Evolutionary conservation across 2,113 vertebrate species (phyloP), one percentile per base, ranked within the genome.

Genomic region (Nerophis ophidion): DNA sequence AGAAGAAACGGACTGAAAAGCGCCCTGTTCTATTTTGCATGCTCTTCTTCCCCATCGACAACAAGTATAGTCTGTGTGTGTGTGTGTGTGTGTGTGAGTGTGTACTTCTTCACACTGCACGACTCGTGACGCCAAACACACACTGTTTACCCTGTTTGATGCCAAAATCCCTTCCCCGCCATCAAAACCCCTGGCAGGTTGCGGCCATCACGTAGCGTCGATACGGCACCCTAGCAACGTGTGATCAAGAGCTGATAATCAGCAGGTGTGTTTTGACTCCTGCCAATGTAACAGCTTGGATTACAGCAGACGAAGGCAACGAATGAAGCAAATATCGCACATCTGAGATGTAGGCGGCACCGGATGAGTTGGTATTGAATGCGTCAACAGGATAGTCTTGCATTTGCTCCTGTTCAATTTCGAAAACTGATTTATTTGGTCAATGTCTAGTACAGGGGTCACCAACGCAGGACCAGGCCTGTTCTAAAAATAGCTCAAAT

Each of bases 201-300:
- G 48, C 16, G 9, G 38, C 13, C 34, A 3, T 46, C 63, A 47
- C 15, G 7, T 8, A 1, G 68, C 16, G 72, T 50, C 17, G 14
- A 38, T 48, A 54, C 7, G 11, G 36, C 1, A 44, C 45, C 26
- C 26, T 5, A 16, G 26, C 5, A 4, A 5, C 1, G 19, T 53
- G 79, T 49, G 67, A 53, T 66, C 49, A 59, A 63, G 59, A 50
- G 44, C 36, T 60, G 34, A 55, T 77, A 68, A 42, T 64, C 60
- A 66, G 8, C 11, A 59, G 67, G 60, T 54, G 35, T 72, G 68
- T 64, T 66, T 70, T 68, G 77, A 63, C 38, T 57, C 68, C 77
- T 81, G 80, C 83, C 83, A 81, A 66, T 44, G 60, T 80, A 73
- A 86, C 82, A 87, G 83, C 77, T 84, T 84, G 80, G 58, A 73